These are phyloP conservation scores for Neomorphus geoffroyi DNA, from an alignment of 2,797 vertebrate genomes.

Conservation along the genomic window DNA sequence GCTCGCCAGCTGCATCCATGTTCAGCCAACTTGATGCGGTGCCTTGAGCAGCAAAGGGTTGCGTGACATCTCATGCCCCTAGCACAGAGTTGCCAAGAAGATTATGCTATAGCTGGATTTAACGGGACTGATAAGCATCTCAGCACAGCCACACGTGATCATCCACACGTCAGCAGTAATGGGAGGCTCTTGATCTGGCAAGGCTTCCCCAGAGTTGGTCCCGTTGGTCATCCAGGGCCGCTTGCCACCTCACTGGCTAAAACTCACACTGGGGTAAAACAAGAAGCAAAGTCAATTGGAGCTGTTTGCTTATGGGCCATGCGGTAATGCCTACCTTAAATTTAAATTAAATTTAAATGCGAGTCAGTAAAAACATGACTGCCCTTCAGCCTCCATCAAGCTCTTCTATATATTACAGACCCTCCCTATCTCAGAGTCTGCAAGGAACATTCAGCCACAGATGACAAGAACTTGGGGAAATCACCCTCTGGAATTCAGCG, in stretches of 20 bases:
- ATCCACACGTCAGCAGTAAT: background rate
- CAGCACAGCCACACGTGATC: fast-evolving
- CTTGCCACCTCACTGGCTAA: background rate
- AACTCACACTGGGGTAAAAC: background rate
- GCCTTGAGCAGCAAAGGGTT: background rate
- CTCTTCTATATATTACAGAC: background rate
- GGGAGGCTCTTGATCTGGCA: background rate
- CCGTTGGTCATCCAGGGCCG: background rate
- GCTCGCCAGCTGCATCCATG: background rate
- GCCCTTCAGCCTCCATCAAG: background rate
- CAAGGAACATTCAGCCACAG: background rate
- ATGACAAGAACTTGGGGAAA: background rate
- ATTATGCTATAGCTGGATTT: background rate
- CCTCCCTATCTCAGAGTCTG: background rate
- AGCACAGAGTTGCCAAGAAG: background rate
- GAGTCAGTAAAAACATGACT: background rate
- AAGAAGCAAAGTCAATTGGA: background rate
- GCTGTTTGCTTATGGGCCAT: background rate
- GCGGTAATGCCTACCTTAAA: background rate
- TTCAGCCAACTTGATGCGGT: background rate
- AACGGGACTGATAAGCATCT: background rate
- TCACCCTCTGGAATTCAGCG: background rate
- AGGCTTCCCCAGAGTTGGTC: background rate
- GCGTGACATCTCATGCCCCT: background rate
- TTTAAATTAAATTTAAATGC: background rate